Conservation (phyloP, 1,140 invertebrate species). For the Drosophila equinoxialis region DNA sequence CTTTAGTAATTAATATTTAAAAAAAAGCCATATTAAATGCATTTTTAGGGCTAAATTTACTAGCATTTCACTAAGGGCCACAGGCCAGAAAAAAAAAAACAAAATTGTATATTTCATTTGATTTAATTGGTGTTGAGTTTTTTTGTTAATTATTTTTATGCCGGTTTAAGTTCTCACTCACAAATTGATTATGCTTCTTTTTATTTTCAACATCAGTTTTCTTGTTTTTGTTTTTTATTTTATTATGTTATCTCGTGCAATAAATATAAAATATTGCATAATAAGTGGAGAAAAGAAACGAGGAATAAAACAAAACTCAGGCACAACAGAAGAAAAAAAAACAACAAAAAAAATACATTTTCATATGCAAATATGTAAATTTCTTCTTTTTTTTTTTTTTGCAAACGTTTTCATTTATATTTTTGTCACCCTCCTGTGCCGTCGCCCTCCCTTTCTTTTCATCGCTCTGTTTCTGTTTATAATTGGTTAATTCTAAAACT, state of each 20-base stretch:
- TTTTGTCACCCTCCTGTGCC: not conserved
- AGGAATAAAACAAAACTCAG: constrained; percentile 12
- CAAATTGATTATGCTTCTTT: not conserved
- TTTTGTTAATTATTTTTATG: not conserved
- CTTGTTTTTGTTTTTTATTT: constrained; percentile 17
- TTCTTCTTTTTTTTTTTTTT: constrained; percentile 8
- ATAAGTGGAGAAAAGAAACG: constrained; percentile 22
- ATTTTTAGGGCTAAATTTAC: not conserved
- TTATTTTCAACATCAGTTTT: not conserved
- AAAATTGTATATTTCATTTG: not conserved
- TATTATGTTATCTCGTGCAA: constrained; percentile 20
- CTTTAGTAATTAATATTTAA: constrained; percentile 26
- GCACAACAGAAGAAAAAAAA: constrained; percentile 23
- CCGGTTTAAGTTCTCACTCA: not conserved
- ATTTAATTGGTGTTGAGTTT: not conserved
- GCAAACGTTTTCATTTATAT: constrained; percentile 29
- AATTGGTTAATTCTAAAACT: not conserved
- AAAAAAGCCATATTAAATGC: not conserved
- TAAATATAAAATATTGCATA: constrained; percentile 50
- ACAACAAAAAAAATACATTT: not conserved
- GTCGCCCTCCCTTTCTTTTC: not conserved
- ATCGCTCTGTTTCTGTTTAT: not conserved
- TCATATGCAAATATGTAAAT: not conserved
- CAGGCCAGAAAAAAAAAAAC: not conserved
- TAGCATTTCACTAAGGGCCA: not conserved